Percentiles rank a stretch among this genome's conserved stretches.
These are phyloP conservation scores for Sorex maritimensis DNA, from an alignment of 2,797 vertebrate genomes.

Conservation along the genomic window DNA sequence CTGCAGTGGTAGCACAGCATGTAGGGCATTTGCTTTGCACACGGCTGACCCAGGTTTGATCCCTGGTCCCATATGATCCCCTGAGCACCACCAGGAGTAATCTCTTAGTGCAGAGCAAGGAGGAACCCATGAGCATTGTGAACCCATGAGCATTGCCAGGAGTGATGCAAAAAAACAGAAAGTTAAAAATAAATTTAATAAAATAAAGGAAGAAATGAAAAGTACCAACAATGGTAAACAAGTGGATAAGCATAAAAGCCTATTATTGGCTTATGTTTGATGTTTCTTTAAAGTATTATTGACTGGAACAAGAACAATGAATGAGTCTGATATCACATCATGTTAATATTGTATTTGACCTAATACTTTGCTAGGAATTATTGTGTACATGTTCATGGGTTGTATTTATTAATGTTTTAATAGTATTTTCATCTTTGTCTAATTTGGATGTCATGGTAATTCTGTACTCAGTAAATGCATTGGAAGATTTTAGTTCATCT, in stretches of 20 bases:
- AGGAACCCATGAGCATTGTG: no score
- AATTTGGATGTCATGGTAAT: not conserved
- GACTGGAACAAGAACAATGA: not conserved
- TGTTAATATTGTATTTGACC: not conserved
- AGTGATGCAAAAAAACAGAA: no score
- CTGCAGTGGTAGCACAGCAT: no score
- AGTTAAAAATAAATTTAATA: no score
- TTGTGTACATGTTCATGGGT: not conserved
- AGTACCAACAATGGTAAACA: not conserved
- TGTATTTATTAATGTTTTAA: not conserved
- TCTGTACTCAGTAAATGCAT: not conserved
- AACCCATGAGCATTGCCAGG: no score
- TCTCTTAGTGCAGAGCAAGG: no score
- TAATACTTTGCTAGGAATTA: not conserved
- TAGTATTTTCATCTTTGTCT: not conserved
- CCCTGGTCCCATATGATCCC: no score
- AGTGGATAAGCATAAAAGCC: not conserved
- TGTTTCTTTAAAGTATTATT: slow-evolving; percentile 8
- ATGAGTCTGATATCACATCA: not conserved
- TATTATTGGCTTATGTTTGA: not conserved
- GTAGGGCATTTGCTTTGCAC: no score
- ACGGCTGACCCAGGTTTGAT: no score
- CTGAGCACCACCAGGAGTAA: no score
- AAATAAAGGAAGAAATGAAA: not conserved
- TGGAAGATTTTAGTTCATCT: not conserved